Evolutionary conservation across 1,140 invertebrate species (phyloP), one percentile per base, ranked within the genome.

Genomic region (Lordiphosa clarofinis): DNA sequence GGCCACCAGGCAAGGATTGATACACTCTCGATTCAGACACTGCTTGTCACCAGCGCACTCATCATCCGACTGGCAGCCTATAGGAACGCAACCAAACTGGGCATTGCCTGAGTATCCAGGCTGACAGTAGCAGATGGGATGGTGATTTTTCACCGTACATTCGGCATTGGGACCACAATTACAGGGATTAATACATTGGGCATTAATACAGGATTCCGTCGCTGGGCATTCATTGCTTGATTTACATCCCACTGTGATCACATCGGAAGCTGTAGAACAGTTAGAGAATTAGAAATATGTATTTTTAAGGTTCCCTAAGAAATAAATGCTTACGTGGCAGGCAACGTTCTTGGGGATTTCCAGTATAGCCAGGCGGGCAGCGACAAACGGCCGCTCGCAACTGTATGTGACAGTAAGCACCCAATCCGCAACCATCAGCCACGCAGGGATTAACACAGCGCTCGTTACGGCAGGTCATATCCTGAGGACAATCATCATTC

Each of bases 51-150:
- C 90, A 12, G 91, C 86, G 81, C 96, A 97, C 86, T 97, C 95
- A 48, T 92, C 92, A 79, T 96, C 94, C 7, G 93, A 92, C 86
- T 93, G 92, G 81, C 96, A 97, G 36, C 94, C 94, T 76, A 95
- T 94, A 92, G 95, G 94, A 6, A 91, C 89, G 72, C 96, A 97
- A 44, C 94, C 94, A 53, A 92, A 90, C 89, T 96, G 95, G 11
- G 95, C 94, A 89, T 96, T 96, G 75, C 95, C 95, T 19, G 94
- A 95, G 86, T 92, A 95, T 40, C 94, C 94, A 11, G 92, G 91
- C 72, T 92, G 89, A 86, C 96, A 97, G 62, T 91, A 92, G 81
- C 96, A 97, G 4, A 94, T 92, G 31, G 95, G 94, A 89, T 95
- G 94, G 79, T 97, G 96, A 88, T 95, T 93, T 42, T 91, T 89